Evolutionary conservation across 1,140 invertebrate species (phyloP), one percentile per base, ranked within the genome.

Genomic region (Chelonus insularis): DNA sequence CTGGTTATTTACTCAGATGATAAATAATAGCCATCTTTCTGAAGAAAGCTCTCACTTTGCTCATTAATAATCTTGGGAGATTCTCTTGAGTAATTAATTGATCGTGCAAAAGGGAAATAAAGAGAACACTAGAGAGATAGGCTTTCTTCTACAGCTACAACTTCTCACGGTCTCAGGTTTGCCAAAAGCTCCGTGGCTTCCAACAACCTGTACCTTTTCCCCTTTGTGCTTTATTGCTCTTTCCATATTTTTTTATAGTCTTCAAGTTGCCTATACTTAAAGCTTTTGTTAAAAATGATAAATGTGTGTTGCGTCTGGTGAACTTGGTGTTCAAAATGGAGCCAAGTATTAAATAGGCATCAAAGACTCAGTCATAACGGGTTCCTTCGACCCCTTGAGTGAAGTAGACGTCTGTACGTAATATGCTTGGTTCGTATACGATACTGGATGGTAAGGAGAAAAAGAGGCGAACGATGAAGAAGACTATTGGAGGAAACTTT

Each of bases 341-440:
- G 63, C 69, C 63, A 73, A 73, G 70, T 72, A 73, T 72, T 69
- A 74, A 73, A 70, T 74, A 70, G 62, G 64, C 65, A 68, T 72
- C 70, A 71, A 64, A 39, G 37, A 12, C 37, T 4, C 54, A 69
- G 69, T 73, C 71, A 69, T 70, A 71, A 70, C 72, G 66, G 8
- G 4, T 39, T 12, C 7, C 14, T 39, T 39, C n/a, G 2, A 39
- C n/a, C n/a, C n/a, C n/a, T 39, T 39, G 9, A 39, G 12, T n/a
- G 11, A 39, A 12, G n/a, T 12, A 39, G n/a, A n/a, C 37, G 37
- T 39, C 14, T 39, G n/a, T n/a, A n/a, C n/a, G n/a, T n/a, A 39
- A 39, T 39, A 39, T n/a, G 8, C 11, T n/a, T 1, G 11, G 37
- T 39, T 5, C 1, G n/a, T 39, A 2, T n/a, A n/a, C n/a, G n/a